A percentile compares a stretch with the other conserved stretches of the same genome.
Conservation (phyloP, 1,140 invertebrate genomes). For the Bombus picipes region DNA sequence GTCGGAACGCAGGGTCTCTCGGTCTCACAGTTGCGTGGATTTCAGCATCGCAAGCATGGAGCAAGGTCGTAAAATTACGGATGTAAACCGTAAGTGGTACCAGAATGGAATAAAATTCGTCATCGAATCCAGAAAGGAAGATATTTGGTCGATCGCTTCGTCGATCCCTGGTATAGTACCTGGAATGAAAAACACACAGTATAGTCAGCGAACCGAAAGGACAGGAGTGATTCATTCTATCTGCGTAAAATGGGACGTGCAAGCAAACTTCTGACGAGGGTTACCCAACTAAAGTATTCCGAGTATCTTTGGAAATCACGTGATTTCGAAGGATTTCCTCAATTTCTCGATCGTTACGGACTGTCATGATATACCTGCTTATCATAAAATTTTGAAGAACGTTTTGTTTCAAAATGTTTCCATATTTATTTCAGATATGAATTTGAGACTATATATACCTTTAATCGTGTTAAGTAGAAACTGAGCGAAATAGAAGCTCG, state of each 20-base stretch:
- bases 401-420: neutral
- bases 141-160: slow-evolving; percentile 21
- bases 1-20: neutral
- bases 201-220: neutral
- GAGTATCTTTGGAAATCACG: neutral
- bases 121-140: slow-evolving; percentile 33
- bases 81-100: slow-evolving; percentile 60
- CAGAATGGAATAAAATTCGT: slow-evolving; percentile 45
- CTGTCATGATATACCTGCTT: neutral
- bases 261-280: slow-evolving; percentile 17
- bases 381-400: neutral
- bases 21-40: slow-evolving; percentile 14
- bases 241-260: slow-evolving; percentile 51
- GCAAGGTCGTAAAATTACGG: slow-evolving; percentile 63
- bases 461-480: no score
- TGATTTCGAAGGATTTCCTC: neutral
- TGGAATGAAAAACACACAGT: slow-evolving; percentile 18
- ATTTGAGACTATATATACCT: no score
- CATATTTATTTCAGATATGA: neutral
- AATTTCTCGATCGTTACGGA: neutral
- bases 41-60: slow-evolving; percentile 16
- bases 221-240: slow-evolving; percentile 54
- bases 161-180: neutral
- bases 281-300: neutral
- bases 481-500: no score